phyloP scores from a whole-genome alignment of 2,113 vertebrate genomes.

The Stictonetta naevosa region DNA sequence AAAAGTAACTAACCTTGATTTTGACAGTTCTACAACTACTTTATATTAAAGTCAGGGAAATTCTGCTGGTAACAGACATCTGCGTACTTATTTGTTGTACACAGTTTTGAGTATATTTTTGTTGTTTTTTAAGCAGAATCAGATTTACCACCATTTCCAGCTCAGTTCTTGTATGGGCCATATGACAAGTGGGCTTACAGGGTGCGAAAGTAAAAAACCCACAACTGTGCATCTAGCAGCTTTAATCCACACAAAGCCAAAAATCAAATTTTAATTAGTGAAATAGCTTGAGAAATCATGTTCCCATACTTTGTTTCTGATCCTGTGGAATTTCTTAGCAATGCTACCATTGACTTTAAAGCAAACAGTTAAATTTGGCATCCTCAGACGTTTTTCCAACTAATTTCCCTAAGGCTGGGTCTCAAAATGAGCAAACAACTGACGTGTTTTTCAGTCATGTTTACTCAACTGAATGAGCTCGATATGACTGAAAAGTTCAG shows the following conservation, averaged over 20 bases:
- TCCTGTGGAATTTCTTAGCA: neutral
- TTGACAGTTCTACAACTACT: neutral
- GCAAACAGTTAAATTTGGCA: neutral
- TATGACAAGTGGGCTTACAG: neutral
- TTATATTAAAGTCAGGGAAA: conserved; percentile 17
- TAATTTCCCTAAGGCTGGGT: neutral
- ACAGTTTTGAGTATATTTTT: neutral
- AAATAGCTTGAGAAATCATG: conserved; percentile 39
- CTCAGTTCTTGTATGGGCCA: neutral
- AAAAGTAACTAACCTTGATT: neutral
- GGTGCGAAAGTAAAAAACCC: neutral
- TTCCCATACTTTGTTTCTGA: neutral
- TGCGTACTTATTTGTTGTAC: neutral
- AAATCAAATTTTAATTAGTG: conserved; percentile 74
- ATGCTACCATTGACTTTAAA: neutral
- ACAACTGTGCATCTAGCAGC: neutral
- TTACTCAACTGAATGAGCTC: neutral
- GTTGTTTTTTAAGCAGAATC: neutral
- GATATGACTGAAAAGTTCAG: neutral
- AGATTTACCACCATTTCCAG: neutral
- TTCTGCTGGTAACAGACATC: conserved; percentile 17
- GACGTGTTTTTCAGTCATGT: neutral
- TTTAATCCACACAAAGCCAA: conserved; percentile 35
- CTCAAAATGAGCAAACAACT: neutral
- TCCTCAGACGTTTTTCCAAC: neutral